Base-by-base conservation (phyloP, 92 coral and sea anemone genomes). In the Porites cylindrica region DNA sequence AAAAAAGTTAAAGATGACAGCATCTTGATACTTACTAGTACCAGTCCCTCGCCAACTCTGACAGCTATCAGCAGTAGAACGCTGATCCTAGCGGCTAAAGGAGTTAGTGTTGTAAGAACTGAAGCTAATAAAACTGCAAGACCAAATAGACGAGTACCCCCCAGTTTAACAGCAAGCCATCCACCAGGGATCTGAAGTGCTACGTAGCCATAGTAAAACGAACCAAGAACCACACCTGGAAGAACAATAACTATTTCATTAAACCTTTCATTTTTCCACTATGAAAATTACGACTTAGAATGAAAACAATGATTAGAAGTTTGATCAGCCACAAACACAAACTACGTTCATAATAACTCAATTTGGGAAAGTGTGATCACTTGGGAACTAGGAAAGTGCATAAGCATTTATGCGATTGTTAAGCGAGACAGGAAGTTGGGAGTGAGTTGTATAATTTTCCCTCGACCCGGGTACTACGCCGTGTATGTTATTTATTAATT, bases 191-290 rank as follows among this genome's bases (percentile, higher is more conserved):
- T 87, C 66, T 96, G 99, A 11, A 93, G 81, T 24, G 95, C 85
- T 51, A 95, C 86, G 70, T 96, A 96, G 11, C 99, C 99, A 78
- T 95, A 96, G 64, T 95, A 96, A 77, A 96, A 95, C 43, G 99
- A 95, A 0, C 98, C 99, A 1, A 96, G 94, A 1, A 96, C 95
- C 5, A 93, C 89, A 13, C 99, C 99, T 96, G 62, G 17, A 66
- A 75, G 59, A 70, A 29, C n/a, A 61, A 78, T 8, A 62, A 43
- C 2, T 0, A n/a, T 8, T 52, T 8, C 50, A 54, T 2, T 54
- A 1, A 13, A 11, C 4, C 14, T 38, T 38, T 38, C 47, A 38
- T 38, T 38, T 38, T 38, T 38, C 4, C 6, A 38, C 47, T 38
- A 0, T 38, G 5, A 38, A 38, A 4, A 38, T 38, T 0, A 38